Percentiles rank a stretch among this genome's conserved stretches.
Evolutionary conservation across 2,797 vertebrate species (phyloP).

Genomic region (Phataginus tricuspis): DNA sequence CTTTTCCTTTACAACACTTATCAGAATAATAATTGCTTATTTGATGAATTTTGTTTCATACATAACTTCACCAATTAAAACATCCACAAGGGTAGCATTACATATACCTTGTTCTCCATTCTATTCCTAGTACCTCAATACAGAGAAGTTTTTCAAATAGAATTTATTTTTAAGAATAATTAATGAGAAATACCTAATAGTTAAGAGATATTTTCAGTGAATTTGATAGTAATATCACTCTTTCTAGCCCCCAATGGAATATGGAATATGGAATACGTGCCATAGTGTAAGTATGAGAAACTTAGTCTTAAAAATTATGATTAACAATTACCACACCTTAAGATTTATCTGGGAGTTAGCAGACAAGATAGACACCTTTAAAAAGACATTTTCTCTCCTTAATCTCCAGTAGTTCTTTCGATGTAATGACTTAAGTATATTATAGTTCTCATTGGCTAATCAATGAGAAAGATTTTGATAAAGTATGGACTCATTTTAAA

Average conservation of each 20-base stretch:
- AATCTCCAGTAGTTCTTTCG: neutral
- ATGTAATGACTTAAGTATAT: neutral
- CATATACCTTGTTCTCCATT: neutral
- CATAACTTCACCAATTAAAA: neutral
- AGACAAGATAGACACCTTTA: neutral
- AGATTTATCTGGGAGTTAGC: neutral
- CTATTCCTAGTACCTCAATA: neutral
- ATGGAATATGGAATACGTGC: neutral
- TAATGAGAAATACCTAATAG: neutral
- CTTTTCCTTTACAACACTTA: neutral
- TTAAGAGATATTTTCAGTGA: neutral
- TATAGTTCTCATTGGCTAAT: neutral
- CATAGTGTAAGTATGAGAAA: neutral
- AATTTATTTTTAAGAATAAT: neutral
- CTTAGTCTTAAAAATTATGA: neutral
- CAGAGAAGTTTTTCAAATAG: neutral
- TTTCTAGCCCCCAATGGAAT: neutral
- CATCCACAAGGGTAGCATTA: accelerated
- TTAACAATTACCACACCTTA: neutral
- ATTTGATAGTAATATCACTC: neutral
- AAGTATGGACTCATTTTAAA: neutral
- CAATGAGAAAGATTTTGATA: neutral
- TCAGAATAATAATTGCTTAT: neutral
- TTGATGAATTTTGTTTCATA: neutral
- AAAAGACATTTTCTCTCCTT: neutral